Evolutionary conservation across 2,797 vertebrate species (phyloP).

Genomic region (Lutjanus argentimaculatus): DNA sequence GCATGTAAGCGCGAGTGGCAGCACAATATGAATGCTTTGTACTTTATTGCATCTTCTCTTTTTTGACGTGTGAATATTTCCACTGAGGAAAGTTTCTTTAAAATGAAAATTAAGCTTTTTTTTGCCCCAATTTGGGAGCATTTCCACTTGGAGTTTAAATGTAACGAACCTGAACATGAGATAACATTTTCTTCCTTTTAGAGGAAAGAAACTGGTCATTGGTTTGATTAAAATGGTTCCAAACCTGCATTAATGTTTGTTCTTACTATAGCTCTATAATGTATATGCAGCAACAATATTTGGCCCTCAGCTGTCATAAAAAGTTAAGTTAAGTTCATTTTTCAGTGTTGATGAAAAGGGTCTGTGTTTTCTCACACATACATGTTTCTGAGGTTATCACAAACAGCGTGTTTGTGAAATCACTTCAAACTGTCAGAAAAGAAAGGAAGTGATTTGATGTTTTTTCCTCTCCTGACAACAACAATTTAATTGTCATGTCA

Average conservation of each 20-base stretch:
- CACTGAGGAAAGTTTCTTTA: conserved; percentile 3
- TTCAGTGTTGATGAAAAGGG: background rate
- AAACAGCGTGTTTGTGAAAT: conserved; percentile 53
- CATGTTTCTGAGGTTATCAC: conserved; percentile 40
- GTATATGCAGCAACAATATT: background rate
- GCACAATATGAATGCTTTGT: background rate
- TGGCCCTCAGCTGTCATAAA: conserved; percentile 25
- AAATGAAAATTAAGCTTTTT: background rate
- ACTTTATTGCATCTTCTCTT: conserved; percentile 1
- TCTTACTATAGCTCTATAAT: conserved; percentile 8
- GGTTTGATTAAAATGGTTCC: conserved; percentile 1
- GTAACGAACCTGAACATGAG: background rate
- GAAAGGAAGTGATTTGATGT: conserved; percentile 33
- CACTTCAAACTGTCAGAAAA: conserved; percentile 22
- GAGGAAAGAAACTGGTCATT: background rate
- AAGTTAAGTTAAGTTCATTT: too few species aligned
- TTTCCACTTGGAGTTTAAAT: background rate
- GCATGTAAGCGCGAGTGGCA: background rate
- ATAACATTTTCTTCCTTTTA: conserved; percentile 10
- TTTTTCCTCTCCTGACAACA: conserved; percentile 41
- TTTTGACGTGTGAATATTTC: conserved; percentile 12
- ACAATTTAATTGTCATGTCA: conserved; percentile 58
- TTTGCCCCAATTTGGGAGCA: background rate
- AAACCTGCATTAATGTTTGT: background rate
- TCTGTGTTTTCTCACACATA: conserved; percentile 27